Evolutionary conservation across 2,888 invertebrate genomes (phyloP).

Genomic region (Omphaloscelis lunosa): DNA sequence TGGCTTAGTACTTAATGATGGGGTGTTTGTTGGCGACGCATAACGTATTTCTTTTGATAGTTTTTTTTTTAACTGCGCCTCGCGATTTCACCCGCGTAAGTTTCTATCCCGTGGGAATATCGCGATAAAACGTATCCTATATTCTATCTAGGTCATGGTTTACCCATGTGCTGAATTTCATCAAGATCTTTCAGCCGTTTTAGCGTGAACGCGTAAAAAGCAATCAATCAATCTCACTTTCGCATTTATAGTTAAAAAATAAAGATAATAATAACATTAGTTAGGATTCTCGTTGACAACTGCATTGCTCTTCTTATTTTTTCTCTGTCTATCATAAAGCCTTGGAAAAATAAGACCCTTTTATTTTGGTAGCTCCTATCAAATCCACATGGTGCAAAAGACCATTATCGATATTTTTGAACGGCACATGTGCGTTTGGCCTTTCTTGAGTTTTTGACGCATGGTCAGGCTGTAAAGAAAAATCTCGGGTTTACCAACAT

Average conservation of each 20-base stretch:
- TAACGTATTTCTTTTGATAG: background rate
- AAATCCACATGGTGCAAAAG: background rate
- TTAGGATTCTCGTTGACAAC: no score
- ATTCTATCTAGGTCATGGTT: no score
- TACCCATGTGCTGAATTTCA: no score
- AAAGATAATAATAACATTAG: no score
- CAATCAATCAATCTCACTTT: no score
- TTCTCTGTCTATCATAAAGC: background rate
- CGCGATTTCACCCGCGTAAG: no score
- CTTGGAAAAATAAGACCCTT: background rate
- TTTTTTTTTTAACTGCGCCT: background rate
- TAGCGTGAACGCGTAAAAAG: no score
- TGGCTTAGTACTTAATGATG: background rate
- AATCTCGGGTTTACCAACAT: conserved; percentile 6
- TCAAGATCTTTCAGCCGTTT: no score
- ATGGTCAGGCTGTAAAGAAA: background rate
- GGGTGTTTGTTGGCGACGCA: background rate
- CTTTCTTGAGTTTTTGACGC: background rate
- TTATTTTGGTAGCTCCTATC: background rate
- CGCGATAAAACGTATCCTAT: no score
- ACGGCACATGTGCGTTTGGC: background rate
- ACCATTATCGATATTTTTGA: background rate
- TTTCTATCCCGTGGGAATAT: no score
- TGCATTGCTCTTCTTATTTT: background rate
- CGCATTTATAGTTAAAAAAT: no score